These are phyloP conservation scores for Cyclargus thomasi DNA, from an alignment of 1,140 invertebrate genomes.

Conservation along the genomic window DNA sequence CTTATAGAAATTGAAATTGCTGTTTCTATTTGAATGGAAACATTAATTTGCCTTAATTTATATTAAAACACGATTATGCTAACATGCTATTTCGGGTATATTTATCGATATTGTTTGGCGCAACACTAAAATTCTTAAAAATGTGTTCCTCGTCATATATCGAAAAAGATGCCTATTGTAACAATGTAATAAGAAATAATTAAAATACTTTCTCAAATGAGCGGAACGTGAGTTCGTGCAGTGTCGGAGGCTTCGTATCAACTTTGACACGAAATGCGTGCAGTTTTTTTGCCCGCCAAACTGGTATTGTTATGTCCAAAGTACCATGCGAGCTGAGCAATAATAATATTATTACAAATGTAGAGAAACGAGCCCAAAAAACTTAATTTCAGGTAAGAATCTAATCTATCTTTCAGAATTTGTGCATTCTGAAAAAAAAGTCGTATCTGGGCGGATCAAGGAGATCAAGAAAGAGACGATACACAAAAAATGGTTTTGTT, in stretches of 20 bases:
- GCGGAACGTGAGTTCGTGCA: slow-evolving; percentile 55
- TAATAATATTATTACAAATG: too few species aligned
- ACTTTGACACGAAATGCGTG: slow-evolving; percentile 15
- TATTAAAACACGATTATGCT: background rate
- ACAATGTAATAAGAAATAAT: slow-evolving; percentile 35
- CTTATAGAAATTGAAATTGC: background rate
- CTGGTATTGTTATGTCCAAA: background rate
- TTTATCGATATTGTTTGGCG: slow-evolving; percentile 4
- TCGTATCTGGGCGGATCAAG: background rate
- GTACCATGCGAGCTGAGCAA: background rate
- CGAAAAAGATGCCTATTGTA: slow-evolving; percentile 8
- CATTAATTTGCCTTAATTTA: background rate
- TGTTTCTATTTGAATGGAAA: background rate
- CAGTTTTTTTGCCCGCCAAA: background rate
- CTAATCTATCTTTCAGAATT: background rate
- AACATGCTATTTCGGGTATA: background rate
- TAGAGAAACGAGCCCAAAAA: too few species aligned
- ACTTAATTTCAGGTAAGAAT: too few species aligned
- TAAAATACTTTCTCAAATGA: slow-evolving; percentile 62
- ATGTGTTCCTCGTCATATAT: background rate
- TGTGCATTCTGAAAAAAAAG: background rate
- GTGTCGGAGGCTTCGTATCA: slow-evolving; percentile 23
- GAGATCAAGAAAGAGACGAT: background rate
- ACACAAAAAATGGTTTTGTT: background rate
- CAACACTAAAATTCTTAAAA: background rate